A percentile compares a stretch with the other conserved stretches of the same genome.
phyloP scores from a whole-genome alignment of 2,797 vertebrate species.

The Octomys mimax region DNA sequence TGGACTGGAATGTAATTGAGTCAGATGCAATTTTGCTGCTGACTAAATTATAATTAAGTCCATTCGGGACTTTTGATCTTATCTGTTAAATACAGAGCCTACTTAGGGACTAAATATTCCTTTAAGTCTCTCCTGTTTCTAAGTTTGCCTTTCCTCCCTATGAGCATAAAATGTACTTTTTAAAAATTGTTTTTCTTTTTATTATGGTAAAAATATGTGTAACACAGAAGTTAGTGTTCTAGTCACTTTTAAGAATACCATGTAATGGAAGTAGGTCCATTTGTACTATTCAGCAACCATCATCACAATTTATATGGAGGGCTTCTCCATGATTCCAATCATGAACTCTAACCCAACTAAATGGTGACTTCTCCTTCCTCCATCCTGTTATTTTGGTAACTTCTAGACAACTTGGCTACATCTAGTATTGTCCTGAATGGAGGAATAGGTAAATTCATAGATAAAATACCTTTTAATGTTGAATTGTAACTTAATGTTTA shows the following conservation, averaged over 20 bases:
- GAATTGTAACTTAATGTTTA: constrained; percentile 26
- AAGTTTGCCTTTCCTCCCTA: background rate
- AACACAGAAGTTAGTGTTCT: background rate
- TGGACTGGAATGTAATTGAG: background rate
- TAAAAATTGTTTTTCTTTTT: background rate
- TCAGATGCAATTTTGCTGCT: background rate
- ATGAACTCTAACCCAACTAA: background rate
- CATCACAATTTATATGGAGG: background rate
- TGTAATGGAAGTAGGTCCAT: background rate
- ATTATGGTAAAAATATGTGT: background rate
- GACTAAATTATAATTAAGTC: background rate
- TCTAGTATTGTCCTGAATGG: background rate
- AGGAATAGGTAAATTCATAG: background rate
- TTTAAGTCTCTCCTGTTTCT: background rate
- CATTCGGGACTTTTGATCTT: background rate
- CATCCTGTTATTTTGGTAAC: background rate
- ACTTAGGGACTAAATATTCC: background rate
- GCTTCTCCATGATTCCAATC: background rate
- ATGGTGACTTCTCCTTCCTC: background rate
- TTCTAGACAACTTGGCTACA: background rate
- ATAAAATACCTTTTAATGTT: background rate
- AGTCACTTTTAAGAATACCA: background rate
- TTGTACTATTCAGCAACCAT: background rate
- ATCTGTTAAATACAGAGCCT: background rate
- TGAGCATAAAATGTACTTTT: background rate